Evolutionary conservation across 2,113 vertebrate species (phyloP), one percentile per base, ranked within the genome.

Genomic region (Riparia riparia): DNA sequence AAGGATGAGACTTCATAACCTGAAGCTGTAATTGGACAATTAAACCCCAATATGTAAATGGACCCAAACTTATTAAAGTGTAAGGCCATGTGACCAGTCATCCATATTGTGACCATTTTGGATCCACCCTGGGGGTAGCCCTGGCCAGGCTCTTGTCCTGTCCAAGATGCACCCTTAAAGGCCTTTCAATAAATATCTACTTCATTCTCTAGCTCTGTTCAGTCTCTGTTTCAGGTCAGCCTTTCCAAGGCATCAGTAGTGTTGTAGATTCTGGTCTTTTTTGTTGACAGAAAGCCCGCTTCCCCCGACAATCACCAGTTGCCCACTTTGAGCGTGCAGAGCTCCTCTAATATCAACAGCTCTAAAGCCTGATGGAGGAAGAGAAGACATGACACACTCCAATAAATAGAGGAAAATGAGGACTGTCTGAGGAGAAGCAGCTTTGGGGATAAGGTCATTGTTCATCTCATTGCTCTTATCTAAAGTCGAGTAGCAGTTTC

Each of bases 361-460:
- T 80, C 77, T 42, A 42, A 74, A 47, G 10, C 1, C 0, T 6
- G n/a, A 11, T 9, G 15, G 34, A 87, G 73, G 32, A 87, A 90
- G 60, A 63, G 44, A 9, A 58, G 39, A 24, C 0, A 0, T 4
- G 4, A 41, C 2, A 1, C 17, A 28, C 3, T 61, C 5, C 31
- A 49, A 12, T 42, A 94, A 54, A 44, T 47, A 51, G 50, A 37
- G 53, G 49, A 60, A 82, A 88, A 54, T 45, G 6, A 10, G 28
- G n/a, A 25, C 16, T 65, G 15, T n/a, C 34, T 65, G 60, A 58
- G 53, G 20, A 88, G 34, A 74, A 42, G 53, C 14, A 70, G 11
- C 37, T 68, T 44, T 49, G 49, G 44, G 6, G 9, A 64, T 41
- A 51, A 63, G 15, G 25, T 20, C 0, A 0, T 8, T 57, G 32